Evolutionary conservation across 2,888 invertebrate genomes (phyloP), one percentile per base, ranked within the genome.

Genomic region (Ormyrus rosae): DNA sequence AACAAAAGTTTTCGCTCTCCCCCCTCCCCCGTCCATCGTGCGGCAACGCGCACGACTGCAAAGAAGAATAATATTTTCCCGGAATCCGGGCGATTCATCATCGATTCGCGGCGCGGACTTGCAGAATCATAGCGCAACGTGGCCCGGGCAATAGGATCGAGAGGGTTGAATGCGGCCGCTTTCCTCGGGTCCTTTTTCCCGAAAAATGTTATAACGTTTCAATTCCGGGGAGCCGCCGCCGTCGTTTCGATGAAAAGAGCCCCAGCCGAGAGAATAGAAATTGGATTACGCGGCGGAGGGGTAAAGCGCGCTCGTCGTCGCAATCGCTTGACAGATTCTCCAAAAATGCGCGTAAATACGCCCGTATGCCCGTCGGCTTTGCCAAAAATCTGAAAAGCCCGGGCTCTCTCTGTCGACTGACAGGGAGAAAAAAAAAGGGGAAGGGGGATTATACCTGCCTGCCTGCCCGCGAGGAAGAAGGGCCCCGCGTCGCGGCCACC

Each of bases 341-440:
- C 83, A 86, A 88, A 88, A 89, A 88, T 86, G 86, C 84, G 82
- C 84, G 87, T 89, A 90, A 90, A 90, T 90, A 89, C 86, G 84
- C 89, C 90, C 90, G 90, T 90, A 90, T 90, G 88, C 82, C 84
- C 81, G 70, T 9, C 58, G 81, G 81, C 83, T 86, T 85, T 85
- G 84, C 65, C 77, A 74, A 67, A 83, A 87, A 87, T 84, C 85
- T 87, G 85, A 86, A 87, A 86, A 85, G 82, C 83, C 83, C 82
- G 71, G 68, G 85, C 83, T 74, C 19, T 74, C 19, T 82, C 82
- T 83, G 83, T 19, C 65, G 80, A 75, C 83, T 86, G 87, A 85
- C 85, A 60, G 50, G 53, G 55, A 46, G 65, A 86, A 86, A 84
- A 85, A 85, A n/a, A 7, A 0, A 50, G 6, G 19, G 19, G 19